Conservation (phyloP, 2,797 vertebrate species). For the Pagetopsis macropterus region DNA sequence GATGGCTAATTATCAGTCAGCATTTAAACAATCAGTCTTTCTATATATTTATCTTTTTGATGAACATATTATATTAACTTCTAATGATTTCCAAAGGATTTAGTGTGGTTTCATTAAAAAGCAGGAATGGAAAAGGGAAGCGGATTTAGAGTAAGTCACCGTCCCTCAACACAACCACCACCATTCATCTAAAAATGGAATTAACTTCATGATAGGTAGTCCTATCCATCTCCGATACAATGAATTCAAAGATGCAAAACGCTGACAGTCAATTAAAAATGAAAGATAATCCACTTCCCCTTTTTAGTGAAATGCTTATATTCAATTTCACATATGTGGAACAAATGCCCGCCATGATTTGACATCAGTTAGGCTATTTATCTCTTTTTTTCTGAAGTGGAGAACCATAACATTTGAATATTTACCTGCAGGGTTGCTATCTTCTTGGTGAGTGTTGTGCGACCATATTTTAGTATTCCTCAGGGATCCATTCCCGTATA, state of each 20-base stretch:
- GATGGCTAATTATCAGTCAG: background rate
- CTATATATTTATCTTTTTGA: constrained; percentile 35
- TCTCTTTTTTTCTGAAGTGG: constrained; percentile 53
- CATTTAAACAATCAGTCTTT: constrained; percentile 16
- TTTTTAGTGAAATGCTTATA: constrained; percentile 75
- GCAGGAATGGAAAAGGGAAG: constrained; percentile 65
- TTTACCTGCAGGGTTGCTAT: constrained; percentile 76
- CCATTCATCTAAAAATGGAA: constrained; percentile 82
- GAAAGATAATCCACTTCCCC: constrained; percentile 80
- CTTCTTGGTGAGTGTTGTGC: constrained; percentile 74
- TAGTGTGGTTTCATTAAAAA: constrained; percentile 47
- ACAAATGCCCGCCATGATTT: constrained; percentile 79
- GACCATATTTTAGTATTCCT: constrained; percentile 83
- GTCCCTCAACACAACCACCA: constrained; percentile 78
- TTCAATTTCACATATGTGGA: constrained; percentile 75
- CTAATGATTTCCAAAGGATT: constrained; percentile 44
- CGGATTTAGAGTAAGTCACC: constrained; percentile 74
- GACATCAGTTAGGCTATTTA: constrained; percentile 76
- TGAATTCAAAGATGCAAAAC: constrained; percentile 77
- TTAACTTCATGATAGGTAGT: constrained; percentile 84
- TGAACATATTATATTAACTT: constrained; percentile 17
- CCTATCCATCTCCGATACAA: constrained; percentile 77
- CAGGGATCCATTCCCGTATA: constrained; percentile 82
- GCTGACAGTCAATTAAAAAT: constrained; percentile 88
- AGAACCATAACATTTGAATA: constrained; percentile 77